Evolutionary conservation across 1,140 invertebrate genomes (phyloP), one percentile per base, ranked within the genome.

Genomic region (Varroa destructor): DNA sequence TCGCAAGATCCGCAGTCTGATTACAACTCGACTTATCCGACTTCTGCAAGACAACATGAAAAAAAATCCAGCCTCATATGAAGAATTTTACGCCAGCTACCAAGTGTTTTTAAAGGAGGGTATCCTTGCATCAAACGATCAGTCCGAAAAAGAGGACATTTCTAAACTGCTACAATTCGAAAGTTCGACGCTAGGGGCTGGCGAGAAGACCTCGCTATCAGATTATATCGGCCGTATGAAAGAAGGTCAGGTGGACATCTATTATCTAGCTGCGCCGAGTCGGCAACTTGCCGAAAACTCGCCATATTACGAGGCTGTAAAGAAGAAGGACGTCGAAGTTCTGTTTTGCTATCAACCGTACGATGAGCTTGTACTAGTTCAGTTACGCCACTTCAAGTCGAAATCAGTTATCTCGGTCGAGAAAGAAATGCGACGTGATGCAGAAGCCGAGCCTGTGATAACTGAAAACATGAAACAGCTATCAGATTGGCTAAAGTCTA

Each of bases 281-380:
- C 91, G 93, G 51, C 82, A 86, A 71, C 81, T 98, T 64, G 93
- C 93, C 0, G 89, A 95, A 81, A 85, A 86, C 1, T 97, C 93
- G 0, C 94, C 94, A 0, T 98, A 98, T 78, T 93, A 88, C 77
- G 94, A 97, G 82, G 89, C 89, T 36, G 81, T 98, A 0, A 90
- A 90, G 76, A 79, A 82, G 72, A 78, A 87, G 74, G 87, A 94
- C 73, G 84, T 89, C 2, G 92, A 97, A 82, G 93, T 98, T 0
- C 78, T 99, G 1, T 97, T 96, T 79, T 91, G 92, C 77, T 97
- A 93, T 77, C 93, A 97, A 77, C 87, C 89, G 0, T 94, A 97
- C 76, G 95, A 98, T 81, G 95, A 98, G 80, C 81, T 97, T 40
- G 91, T 97, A 8, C 81, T 97, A 0, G 87, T 97, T 83, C 90